Percentiles rank a stretch among this genome's conserved stretches.
phyloP scores from a whole-genome alignment of 2,797 vertebrate genomes.

The Natrix natrix region DNA sequence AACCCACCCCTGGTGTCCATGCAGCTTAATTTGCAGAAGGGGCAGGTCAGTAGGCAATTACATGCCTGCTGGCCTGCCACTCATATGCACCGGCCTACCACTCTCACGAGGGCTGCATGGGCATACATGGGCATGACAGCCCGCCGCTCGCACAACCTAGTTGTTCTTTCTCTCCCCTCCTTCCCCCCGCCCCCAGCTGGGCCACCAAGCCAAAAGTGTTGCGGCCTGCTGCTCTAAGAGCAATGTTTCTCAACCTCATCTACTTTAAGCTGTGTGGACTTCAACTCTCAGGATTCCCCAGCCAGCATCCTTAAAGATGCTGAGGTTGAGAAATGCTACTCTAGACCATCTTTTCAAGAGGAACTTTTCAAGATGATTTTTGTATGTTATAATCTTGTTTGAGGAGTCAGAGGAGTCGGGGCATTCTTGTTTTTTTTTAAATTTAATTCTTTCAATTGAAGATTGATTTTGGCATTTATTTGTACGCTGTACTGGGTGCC shows the following conservation, averaged over 20 bases:
- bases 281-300: neutral
- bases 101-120: too few relatives aligned
- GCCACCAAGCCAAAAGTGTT: too few relatives aligned
- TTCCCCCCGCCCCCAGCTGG: too few relatives aligned
- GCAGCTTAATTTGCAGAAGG: neutral
- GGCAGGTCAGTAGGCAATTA: neutral
- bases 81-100: neutral
- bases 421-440: neutral
- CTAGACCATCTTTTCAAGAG: neutral
- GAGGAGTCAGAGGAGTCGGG: neutral
- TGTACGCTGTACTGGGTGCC: neutral
- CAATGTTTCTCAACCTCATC: neutral
- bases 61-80: fast-evolving
- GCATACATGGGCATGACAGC: neutral
- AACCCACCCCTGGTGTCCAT: too few relatives aligned
- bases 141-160: neutral
- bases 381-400: neutral
- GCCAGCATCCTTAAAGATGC: neutral
- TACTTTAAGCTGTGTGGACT: neutral
- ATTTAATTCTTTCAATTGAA: neutral
- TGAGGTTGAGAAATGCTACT: neutral
- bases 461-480: neutral
- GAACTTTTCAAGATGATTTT: neutral
- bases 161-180: neutral
- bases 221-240: neutral